Percentiles rank a stretch among this genome's conserved stretches.
Conservation (phyloP, 2,113 vertebrate species). For the Ophiodon elongatus region DNA sequence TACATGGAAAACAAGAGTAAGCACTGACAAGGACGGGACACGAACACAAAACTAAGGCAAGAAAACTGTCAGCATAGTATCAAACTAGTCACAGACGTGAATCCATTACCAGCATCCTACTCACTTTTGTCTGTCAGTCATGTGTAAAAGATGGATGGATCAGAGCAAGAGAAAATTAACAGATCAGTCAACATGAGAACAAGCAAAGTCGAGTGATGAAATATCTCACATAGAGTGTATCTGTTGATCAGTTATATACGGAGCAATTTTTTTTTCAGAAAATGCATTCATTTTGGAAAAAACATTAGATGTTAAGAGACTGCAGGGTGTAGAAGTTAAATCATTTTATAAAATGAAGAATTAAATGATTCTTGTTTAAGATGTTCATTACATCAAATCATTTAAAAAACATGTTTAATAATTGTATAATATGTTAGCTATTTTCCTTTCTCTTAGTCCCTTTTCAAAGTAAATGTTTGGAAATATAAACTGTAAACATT, state of each 20-base stretch:
- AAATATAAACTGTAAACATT: not conserved
- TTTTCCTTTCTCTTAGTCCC: not conserved
- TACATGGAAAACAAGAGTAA: not conserved
- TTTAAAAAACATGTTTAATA: not conserved
- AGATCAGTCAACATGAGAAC: constrained; percentile 5
- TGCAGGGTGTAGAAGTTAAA: not conserved
- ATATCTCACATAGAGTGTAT: not conserved
- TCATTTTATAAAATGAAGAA: not conserved
- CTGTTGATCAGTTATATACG: not conserved
- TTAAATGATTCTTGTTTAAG: not conserved
- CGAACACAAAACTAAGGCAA: constrained; percentile 37
- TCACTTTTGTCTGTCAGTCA: constrained; percentile 75
- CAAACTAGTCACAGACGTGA: constrained; percentile 15
- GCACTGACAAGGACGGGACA: constrained; percentile 12
- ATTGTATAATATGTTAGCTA: not conserved
- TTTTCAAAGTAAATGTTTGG: not conserved
- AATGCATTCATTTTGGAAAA: not conserved
- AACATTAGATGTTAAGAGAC: not conserved
- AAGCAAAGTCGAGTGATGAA: constrained; percentile 34
- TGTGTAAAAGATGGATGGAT: constrained; percentile 24
- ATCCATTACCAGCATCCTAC: constrained; percentile 44
- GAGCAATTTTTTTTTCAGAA: not conserved
- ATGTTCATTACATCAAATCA: not conserved
- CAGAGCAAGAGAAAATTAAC: constrained; percentile 16
- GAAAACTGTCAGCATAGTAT: not conserved